Evolutionary conservation across 1,140 invertebrate species (phyloP), one percentile per base, ranked within the genome.

Genomic region (Caenorhabditis tropicalis): DNA sequence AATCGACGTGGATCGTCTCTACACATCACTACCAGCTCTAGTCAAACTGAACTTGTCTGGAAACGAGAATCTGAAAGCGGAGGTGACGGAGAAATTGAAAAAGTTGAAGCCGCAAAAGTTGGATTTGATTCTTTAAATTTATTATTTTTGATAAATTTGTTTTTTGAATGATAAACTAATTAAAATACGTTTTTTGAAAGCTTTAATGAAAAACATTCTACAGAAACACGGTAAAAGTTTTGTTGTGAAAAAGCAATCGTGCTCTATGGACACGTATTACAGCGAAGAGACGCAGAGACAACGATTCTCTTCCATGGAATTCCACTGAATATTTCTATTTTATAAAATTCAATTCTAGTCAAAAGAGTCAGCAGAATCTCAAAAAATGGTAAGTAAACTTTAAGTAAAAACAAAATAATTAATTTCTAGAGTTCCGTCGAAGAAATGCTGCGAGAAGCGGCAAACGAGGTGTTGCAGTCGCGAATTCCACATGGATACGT

Each of bases 21-120:
- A 60, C 49, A 43, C 51, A 16, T 65, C 70, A 24, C 83, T 87
- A 16, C 79, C 88, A n/a, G 36, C 31, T n/a, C 80, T 88, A 1
- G 82, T 82, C n/a, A 86, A 89, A 43, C 46, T 88, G 21, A 85
- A 87, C 51, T 31, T 88, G 21, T 74, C 79, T 36, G 80, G 83
- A 53, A 86, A 87, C 79, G 33, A 33, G 19, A 36, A 31, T 24
- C 15, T 74, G 65, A 21, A 24, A 21, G 65, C 43, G 5, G 65
- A 74, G 1, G 29, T 43, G 19, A 74, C 43, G 21, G n/a, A 46
- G 36, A 74, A 74, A 24, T 12, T 74, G 21, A 74, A 43, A 74
- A 24, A 0, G 2, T 43, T 74, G 36, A 74, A 74, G 9, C 65
- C 65, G 21, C 29, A 74, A 21, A 74, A 74, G 43, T 43, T 74